Evolutionary conservation across 2,113 vertebrate species (phyloP), one percentile per base, ranked within the genome.

Genomic region (Numenius arquata): DNA sequence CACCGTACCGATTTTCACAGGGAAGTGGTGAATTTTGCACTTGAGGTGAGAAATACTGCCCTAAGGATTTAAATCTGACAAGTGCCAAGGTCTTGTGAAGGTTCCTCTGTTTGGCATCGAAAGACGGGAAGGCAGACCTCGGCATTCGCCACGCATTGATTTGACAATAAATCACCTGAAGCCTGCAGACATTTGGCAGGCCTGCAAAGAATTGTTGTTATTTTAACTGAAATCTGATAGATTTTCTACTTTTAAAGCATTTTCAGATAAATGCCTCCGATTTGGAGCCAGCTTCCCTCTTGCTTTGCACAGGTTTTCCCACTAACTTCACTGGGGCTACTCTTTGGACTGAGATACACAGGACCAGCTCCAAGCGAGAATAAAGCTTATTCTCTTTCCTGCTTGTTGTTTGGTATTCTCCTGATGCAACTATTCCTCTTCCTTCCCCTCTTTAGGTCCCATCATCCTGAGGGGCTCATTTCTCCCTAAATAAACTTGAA

Each of bases 21-120:
- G 96, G 97, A 97, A 97, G 96, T 96, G 97, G 94, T 96, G 96
- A 96, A 97, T 97, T 97, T 97, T 97, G 92, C 96, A 93, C 93
- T 94, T 76, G 81, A 96, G 91, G 94, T 96, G 96, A 97, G 93
- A 97, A 97, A 97, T 97, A 97, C 91, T 94, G 95, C 96, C 95
- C 96, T 89, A 95, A 96, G 96, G 94, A 96, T 95, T 95, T 96
- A 91, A 97, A 89, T 91, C 81, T 96, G 96, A 96, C 95, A 96
- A 95, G 93, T 96, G 94, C 95, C 96, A 96, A 96, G 87, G 93
- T 76, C 95, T 76, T 88, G 91, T 96, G 95, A 96, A 96, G 87
- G 96, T 96, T 92, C 87, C 67, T 93, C 89, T 95, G 95, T 97
- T 96, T 83, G 89, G 81, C 4, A 1, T 63, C 50, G 94, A 90